These are phyloP conservation scores for Trematomus loennbergii DNA, from an alignment of 2,113 vertebrate species.

Conservation along the genomic window DNA sequence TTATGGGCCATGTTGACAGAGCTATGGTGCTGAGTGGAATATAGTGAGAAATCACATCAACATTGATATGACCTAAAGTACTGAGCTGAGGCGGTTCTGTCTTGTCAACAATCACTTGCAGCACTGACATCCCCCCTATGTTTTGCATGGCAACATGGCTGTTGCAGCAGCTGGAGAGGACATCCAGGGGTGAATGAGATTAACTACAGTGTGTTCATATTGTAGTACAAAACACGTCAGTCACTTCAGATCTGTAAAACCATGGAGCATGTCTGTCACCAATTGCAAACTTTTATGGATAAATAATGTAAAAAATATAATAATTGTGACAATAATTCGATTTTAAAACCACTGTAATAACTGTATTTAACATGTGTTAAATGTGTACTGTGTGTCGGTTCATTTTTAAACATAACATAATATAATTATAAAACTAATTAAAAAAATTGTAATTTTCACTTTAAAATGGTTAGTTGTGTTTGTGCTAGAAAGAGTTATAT, in stretches of 20 bases:
- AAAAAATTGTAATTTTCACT: background rate
- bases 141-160: constrained; percentile 28
- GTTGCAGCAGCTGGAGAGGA: constrained; percentile 51
- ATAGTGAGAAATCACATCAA: background rate
- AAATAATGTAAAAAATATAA: background rate
- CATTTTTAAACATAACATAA: background rate
- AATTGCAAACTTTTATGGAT: background rate
- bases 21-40: background rate
- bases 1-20: constrained; percentile 10
- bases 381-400: no score
- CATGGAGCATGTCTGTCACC: constrained; percentile 13
- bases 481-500: background rate
- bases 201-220: constrained; percentile 31
- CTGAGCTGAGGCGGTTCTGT: constrained; percentile 21
- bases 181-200: constrained; percentile 16
- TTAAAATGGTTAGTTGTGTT: background rate
- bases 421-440: no score
- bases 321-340: background rate
- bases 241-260: constrained; percentile 9
- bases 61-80: background rate
- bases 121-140: background rate
- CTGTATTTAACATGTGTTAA: background rate
- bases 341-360: background rate
- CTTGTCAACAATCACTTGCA: constrained; percentile 31
- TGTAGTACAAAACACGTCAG: constrained; percentile 17